A percentile compares a stretch with the other conserved stretches of the same genome.
Conservation (phyloP, 2,113 vertebrate genomes). For the Tautogolabrus adspersus region DNA sequence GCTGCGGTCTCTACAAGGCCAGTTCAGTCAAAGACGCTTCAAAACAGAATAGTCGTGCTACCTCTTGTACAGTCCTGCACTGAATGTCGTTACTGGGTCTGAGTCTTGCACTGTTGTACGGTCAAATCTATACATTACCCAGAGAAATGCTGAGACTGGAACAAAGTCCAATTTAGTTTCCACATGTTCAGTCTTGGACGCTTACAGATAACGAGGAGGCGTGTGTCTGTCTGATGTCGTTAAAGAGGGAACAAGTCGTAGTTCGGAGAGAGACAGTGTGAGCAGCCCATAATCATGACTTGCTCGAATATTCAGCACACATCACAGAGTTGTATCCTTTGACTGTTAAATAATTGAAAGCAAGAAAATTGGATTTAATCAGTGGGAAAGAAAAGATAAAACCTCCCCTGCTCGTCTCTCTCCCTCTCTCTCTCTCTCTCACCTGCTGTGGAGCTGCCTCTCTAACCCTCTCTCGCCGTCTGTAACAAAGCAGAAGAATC, state of each 20-base stretch:
- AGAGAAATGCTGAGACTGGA: not conserved
- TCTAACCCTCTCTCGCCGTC: not conserved
- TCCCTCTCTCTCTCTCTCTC: not conserved
- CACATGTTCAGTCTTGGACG: not conserved
- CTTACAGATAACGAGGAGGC: not conserved
- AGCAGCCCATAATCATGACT: constrained; percentile 10
- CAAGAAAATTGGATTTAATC: constrained; percentile 50
- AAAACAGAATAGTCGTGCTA: too few relatives aligned
- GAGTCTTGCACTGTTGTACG: not conserved
- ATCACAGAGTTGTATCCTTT: constrained; percentile 23
- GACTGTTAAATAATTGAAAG: constrained; percentile 56
- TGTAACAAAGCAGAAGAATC: constrained; percentile 28
- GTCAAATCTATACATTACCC: not conserved
- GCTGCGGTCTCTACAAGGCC: too few relatives aligned
- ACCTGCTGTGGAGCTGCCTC: constrained; percentile 18
- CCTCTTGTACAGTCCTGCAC: not conserved
- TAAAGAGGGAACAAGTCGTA: not conserved
- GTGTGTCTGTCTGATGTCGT: not conserved
- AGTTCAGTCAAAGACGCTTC: too few relatives aligned
- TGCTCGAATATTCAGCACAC: constrained; percentile 29
- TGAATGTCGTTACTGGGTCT: not conserved
- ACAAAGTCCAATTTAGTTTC: not conserved
- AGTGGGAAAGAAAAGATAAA: constrained; percentile 33
- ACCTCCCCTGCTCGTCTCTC: not conserved
- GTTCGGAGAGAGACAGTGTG: not conserved